These are phyloP conservation scores for Xyrauchen texanus DNA, from an alignment of 2,113 vertebrate species.

Conservation along the genomic window DNA sequence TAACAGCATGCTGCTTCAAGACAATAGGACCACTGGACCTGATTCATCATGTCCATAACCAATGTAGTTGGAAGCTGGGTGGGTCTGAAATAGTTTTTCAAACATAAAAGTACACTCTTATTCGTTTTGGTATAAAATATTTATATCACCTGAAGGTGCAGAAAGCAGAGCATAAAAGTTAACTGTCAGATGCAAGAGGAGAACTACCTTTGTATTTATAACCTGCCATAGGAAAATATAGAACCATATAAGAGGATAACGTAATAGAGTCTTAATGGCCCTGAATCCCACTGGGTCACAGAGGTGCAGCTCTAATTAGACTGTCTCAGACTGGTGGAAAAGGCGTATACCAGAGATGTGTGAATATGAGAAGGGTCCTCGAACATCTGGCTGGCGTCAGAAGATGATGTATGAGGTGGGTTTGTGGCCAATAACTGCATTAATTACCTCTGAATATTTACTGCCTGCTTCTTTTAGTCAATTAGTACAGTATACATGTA, in stretches of 20 bases:
- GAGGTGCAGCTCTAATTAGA: conserved; percentile 24
- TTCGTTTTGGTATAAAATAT: not conserved
- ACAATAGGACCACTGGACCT: conserved; percentile 27
- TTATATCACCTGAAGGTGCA: conserved; percentile 8
- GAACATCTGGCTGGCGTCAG: conserved; percentile 31
- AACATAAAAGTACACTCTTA: conserved; percentile 14
- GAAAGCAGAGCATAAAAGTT: not conserved
- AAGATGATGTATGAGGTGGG: conserved; percentile 50
- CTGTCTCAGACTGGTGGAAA: conserved; percentile 25
- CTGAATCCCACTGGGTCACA: conserved; percentile 7
- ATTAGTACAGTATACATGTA: conserved; percentile 18
- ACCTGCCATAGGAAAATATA: conserved; percentile 2
- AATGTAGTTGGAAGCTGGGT: not conserved
- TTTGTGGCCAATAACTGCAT: conserved; percentile 48
- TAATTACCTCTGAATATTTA: conserved; percentile 56
- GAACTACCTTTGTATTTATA: not conserved
- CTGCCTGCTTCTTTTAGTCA: conserved; percentile 41
- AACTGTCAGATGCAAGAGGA: not conserved
- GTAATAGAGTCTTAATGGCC: conserved; percentile 2
- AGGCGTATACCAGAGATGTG: conserved; percentile 37
- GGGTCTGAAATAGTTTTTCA: conserved; percentile 20
- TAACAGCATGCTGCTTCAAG: conserved; percentile 9
- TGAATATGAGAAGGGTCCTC: conserved; percentile 38
- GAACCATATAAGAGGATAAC: not conserved
- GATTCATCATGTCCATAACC: conserved; percentile 31